These are phyloP conservation scores for Actenoides lindsayi DNA, from an alignment of 2,113 vertebrate genomes.

Conservation along the genomic window DNA sequence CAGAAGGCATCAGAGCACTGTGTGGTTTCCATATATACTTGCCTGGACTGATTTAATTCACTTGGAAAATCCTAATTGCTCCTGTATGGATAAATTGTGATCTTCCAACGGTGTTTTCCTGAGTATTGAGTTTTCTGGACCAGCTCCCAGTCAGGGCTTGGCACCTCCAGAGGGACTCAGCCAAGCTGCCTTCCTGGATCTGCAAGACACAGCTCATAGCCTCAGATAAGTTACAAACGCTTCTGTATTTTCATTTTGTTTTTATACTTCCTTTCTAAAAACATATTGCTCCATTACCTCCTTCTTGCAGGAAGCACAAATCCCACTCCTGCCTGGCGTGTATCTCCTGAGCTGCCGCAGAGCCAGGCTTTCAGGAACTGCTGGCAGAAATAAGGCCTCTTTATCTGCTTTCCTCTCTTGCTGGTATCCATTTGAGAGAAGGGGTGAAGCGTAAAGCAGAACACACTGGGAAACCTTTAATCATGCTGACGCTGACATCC, in stretches of 20 bases:
- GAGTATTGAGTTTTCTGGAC: conserved; percentile 18
- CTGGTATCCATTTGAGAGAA: neutral
- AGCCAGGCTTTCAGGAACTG: neutral
- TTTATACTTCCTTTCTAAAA: conserved; percentile 13
- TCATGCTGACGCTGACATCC: accelerated
- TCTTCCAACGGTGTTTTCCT: conserved; percentile 14
- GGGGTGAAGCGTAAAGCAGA: neutral
- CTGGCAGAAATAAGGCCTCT: neutral
- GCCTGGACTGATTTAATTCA: neutral
- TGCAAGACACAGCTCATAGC: neutral
- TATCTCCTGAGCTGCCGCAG: neutral
- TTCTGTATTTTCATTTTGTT: neutral
- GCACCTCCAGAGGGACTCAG: neutral
- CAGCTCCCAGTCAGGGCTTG: conserved; percentile 16
- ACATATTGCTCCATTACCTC: neutral
- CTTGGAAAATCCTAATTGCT: conserved; percentile 19
- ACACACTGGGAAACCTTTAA: neutral
- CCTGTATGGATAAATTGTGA: neutral
- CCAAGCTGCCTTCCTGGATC: conserved; percentile 22
- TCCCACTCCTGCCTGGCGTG: neutral
- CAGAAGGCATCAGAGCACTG: neutral
- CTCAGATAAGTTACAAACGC: neutral
- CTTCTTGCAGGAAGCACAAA: neutral
- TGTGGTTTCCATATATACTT: neutral
- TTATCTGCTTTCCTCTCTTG: neutral